phyloP scores from a whole-genome alignment of 2,113 vertebrate genomes.

The Tragelaphus imberbis region DNA sequence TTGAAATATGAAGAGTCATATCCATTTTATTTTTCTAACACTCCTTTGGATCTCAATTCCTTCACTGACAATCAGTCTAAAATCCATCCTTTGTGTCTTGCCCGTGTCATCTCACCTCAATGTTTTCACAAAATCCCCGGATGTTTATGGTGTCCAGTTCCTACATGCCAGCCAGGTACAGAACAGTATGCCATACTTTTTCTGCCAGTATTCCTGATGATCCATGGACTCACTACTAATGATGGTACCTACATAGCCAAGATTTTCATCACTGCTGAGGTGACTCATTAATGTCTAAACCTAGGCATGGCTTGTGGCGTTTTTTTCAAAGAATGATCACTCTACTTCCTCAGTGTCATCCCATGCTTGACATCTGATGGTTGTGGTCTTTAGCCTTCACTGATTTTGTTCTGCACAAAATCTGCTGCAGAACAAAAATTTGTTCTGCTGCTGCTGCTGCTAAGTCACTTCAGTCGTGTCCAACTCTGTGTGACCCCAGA shows the following conservation, averaged over 20 bases:
- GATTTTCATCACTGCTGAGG: background rate
- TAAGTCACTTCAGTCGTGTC: background rate
- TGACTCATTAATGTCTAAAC: background rate
- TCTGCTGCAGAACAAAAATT: no score
- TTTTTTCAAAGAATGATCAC: background rate
- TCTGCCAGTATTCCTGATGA: background rate
- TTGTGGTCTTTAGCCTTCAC: background rate
- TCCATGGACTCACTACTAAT: background rate
- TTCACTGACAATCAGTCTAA: background rate
- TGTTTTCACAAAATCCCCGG: background rate
- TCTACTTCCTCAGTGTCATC: background rate
- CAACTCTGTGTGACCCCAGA: accelerated
- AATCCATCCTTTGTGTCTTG: background rate
- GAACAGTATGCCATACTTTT: accelerated
- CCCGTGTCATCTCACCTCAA: background rate
- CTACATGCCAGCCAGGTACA: no score
- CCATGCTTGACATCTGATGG: background rate
- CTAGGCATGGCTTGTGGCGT: accelerated
- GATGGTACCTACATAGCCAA: background rate
- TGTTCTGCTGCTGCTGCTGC: background rate
- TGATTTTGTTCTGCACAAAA: background rate
- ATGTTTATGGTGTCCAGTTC: background rate
- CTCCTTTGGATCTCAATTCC: background rate
- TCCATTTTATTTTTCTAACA: background rate
- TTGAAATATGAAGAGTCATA: background rate